Conservation (phyloP, 1,140 invertebrate genomes). For the Notospermus geniculatus region DNA sequence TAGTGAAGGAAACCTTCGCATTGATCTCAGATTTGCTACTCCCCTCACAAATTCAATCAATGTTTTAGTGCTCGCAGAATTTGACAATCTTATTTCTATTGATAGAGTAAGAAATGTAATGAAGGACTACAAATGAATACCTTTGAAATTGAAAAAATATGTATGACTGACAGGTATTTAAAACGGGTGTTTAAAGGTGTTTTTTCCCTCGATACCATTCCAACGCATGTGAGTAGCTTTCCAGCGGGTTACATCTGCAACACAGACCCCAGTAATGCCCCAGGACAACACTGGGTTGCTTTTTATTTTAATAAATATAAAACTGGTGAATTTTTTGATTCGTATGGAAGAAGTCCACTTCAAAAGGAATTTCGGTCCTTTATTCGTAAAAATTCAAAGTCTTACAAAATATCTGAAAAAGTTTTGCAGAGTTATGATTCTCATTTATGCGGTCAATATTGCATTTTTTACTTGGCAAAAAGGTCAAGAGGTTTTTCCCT, state of each 20-base stretch:
- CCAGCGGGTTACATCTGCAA: not conserved
- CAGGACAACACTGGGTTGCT: not conserved
- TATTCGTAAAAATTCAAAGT: too few species aligned
- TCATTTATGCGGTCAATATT: too few species aligned
- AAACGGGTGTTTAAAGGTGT: not conserved
- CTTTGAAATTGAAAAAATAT: not conserved
- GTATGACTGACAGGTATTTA: not conserved
- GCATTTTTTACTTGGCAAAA: too few species aligned
- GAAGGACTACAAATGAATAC: slow-evolving; percentile 1
- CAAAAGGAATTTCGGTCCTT: not conserved
- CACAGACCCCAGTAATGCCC: not conserved
- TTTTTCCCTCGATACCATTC: not conserved
- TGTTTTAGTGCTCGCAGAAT: not conserved
- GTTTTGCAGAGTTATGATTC: too few species aligned
- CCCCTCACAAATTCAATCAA: not conserved
- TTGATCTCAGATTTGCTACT: not conserved
- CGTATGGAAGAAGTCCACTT: too few species aligned
- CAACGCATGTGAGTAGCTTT: not conserved
- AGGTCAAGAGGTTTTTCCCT: too few species aligned
- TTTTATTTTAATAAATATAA: not conserved
- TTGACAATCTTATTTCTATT: not conserved
- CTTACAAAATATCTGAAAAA: too few species aligned
- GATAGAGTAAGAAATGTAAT: not conserved
- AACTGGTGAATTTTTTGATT: not conserved
- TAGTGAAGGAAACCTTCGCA: not conserved